These are phyloP conservation scores for Meiosimyza decipiens DNA, from an alignment of 2,888 invertebrate genomes.

Conservation along the genomic window DNA sequence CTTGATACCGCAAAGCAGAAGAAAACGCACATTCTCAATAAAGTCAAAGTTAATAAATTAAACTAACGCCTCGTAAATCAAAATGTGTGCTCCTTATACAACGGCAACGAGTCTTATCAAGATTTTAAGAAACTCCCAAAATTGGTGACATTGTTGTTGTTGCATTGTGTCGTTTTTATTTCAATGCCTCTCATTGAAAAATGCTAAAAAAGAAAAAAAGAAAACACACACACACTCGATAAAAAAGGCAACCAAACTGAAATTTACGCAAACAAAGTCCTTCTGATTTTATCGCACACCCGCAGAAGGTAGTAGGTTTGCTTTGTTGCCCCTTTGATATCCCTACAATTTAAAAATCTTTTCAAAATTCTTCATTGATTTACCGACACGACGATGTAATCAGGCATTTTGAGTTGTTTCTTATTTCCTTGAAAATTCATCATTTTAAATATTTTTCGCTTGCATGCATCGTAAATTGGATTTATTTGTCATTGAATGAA, in stretches of 20 bases:
- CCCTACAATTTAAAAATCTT: constrained; percentile 1
- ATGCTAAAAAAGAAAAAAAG: too few species aligned
- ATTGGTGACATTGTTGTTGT: constrained; percentile 31
- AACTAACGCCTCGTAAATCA: constrained; percentile 48
- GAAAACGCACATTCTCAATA: constrained; percentile 7
- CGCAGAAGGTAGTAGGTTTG: constrained; percentile 15
- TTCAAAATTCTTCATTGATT: neutral
- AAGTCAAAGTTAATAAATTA: constrained; percentile 46
- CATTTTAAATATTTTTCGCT: constrained; percentile 15
- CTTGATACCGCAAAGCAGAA: neutral
- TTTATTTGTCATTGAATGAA: constrained; percentile 19
- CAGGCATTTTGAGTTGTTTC: constrained; percentile 26
- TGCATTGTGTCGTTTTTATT: neutral
- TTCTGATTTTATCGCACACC: constrained; percentile 29
- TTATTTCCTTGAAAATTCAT: constrained; percentile 35
- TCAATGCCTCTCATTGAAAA: neutral
- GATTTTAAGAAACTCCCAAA: constrained; percentile 33
- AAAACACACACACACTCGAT: too few species aligned
- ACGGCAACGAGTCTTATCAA: constrained; percentile 31
- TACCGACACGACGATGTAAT: constrained; percentile 1
- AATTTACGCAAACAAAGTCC: neutral
- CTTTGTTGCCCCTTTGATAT: constrained; percentile 6
- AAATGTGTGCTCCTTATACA: constrained; percentile 27
- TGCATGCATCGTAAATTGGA: neutral
- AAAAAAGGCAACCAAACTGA: too few species aligned